These are phyloP conservation scores for Lasioglossum lativentre DNA, from an alignment of 2,888 invertebrate genomes.

Conservation along the genomic window DNA sequence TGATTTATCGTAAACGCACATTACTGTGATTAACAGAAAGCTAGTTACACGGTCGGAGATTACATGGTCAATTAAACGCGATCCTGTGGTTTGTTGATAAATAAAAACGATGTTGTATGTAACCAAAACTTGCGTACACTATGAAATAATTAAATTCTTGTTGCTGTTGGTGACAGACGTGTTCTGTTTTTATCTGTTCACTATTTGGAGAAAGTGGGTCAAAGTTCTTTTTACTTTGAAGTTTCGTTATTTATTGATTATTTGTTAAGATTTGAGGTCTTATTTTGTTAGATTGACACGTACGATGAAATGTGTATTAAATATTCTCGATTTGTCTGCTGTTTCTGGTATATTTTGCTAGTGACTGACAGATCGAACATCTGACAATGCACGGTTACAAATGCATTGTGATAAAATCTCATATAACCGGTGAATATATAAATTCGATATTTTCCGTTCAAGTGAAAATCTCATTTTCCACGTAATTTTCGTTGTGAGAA, in stretches of 20 bases:
- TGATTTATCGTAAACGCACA: neutral
- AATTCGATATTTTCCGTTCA: neutral
- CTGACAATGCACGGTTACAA: neutral
- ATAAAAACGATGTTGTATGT: neutral
- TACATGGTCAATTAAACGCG: neutral
- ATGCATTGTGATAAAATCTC: neutral
- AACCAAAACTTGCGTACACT: neutral
- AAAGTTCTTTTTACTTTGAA: too few species aligned
- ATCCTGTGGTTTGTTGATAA: neutral
- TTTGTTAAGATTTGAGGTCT: too few species aligned
- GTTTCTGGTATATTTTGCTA: neutral
- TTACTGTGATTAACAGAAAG: neutral
- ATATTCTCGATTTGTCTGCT: neutral
- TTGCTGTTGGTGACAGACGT: too few species aligned
- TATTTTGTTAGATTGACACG: too few species aligned
- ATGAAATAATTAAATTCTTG: too few species aligned
- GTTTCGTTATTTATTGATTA: too few species aligned
- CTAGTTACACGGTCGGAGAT: neutral
- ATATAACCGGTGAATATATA: neutral
- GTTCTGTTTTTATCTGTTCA: too few species aligned
- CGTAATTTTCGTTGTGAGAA: neutral
- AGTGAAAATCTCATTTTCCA: neutral
- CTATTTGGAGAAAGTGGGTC: too few species aligned
- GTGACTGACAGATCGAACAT: neutral
- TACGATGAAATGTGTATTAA: neutral